These are phyloP conservation scores for Lordiphosa mommai DNA, from an alignment of 1,140 invertebrate genomes.

Conservation along the genomic window DNA sequence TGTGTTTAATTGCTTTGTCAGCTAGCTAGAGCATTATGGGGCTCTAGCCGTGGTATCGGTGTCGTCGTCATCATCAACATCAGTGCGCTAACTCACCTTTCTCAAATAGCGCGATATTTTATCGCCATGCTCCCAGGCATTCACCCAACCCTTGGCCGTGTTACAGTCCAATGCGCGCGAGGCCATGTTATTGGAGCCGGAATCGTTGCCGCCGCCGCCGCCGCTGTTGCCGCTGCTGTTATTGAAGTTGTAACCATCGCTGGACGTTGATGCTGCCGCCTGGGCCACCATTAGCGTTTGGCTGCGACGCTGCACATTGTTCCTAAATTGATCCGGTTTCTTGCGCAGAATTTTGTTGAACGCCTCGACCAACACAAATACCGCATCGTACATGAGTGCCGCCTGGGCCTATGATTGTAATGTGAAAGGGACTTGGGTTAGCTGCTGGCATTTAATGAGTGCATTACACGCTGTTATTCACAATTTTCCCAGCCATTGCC, in stretches of 20 bases:
- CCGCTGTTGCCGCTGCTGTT: conserved; percentile 25
- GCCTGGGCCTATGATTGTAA: conserved; percentile 90
- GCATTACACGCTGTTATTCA: conserved; percentile 70
- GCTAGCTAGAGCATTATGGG: conserved; percentile 26
- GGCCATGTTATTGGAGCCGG: conserved; percentile 31
- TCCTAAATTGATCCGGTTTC: conserved; percentile 88
- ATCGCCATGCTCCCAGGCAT: conserved; percentile 92
- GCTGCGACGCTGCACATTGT: conserved; percentile 82
- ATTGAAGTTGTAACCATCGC: conserved; percentile 40
- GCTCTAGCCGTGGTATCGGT: conserved; percentile 31
- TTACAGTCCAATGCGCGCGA: conserved; percentile 89
- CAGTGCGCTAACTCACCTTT: conserved; percentile 83
- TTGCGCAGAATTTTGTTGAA: conserved; percentile 91
- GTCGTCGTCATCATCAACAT: conserved; percentile 23
- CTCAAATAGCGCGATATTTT: conserved; percentile 91
- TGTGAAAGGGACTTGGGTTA: conserved; percentile 7
- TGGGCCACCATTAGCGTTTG: conserved; percentile 61
- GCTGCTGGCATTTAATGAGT: conserved; percentile 57
- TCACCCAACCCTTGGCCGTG: conserved; percentile 87
- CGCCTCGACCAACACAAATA: conserved; percentile 93
- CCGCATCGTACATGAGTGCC: conserved; percentile 95
- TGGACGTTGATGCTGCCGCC: conserved; percentile 57
- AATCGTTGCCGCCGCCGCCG: conserved; percentile 14
- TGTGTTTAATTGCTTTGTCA: conserved; percentile 69
- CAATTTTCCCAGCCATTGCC: conserved; percentile 60